Percentiles rank a stretch among this genome's conserved stretches.
Evolutionary conservation across 2,888 invertebrate genomes (phyloP).

Genomic region (Nomada goodeniana): DNA sequence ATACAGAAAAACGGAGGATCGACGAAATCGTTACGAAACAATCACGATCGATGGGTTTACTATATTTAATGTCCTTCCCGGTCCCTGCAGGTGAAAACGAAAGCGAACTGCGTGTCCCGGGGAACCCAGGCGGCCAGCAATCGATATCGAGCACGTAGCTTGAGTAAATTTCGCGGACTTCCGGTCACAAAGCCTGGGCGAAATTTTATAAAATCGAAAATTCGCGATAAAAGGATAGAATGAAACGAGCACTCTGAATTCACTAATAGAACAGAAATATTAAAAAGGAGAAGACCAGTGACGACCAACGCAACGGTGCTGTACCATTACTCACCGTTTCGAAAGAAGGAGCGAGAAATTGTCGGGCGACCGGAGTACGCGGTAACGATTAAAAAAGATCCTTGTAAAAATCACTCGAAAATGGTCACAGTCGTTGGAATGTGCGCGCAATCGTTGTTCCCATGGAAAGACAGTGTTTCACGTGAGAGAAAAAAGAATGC

Average conservation of each 20-base stretch:
- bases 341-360: conserved; percentile 14
- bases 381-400: background rate
- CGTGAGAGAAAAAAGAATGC: no score
- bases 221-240: background rate
- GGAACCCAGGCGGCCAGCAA: conserved; percentile 22
- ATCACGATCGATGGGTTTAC: conserved; percentile 32
- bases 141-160: conserved; percentile 25
- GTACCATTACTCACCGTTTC: conserved; percentile 31
- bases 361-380: background rate
- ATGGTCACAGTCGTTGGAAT: conserved; percentile 18
- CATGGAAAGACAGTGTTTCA: background rate
- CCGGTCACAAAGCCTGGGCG: background rate
- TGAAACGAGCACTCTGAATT: background rate
- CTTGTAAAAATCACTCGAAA: conserved; percentile 7
- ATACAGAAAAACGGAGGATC: conserved; percentile 2
- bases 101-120: conserved; percentile 30
- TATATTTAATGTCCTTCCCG: conserved; percentile 14
- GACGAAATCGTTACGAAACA: background rate
- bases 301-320: background rate
- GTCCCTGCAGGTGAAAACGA: conserved; percentile 34
- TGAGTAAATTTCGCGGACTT: background rate
- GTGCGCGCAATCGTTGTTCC: background rate
- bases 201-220: background rate
- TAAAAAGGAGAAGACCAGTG: no score
- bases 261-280: no score